Conservation (phyloP, 2,113 vertebrate species). For the Cephalopholis sonnerati region DNA sequence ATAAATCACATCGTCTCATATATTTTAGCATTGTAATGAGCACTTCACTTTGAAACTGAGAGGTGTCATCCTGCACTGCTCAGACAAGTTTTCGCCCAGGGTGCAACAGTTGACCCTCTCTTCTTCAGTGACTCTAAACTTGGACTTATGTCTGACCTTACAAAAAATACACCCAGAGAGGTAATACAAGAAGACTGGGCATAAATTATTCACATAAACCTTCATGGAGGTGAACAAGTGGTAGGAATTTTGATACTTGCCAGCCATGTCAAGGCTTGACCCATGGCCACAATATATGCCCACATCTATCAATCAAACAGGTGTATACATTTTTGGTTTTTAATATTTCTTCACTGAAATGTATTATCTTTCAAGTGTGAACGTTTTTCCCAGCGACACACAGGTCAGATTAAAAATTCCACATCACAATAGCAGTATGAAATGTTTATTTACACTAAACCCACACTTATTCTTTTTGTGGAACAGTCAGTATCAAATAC, state of each 20-base stretch:
- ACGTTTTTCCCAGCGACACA: not conserved
- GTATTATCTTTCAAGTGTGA: not conserved
- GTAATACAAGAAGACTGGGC: constrained; percentile 69
- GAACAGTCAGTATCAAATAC: not conserved
- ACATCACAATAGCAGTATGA: constrained; percentile 25
- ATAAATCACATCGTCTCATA: not conserved
- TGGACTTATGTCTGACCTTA: constrained; percentile 54
- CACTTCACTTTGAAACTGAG: constrained; percentile 52
- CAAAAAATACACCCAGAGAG: constrained; percentile 52
- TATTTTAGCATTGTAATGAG: constrained; percentile 18
- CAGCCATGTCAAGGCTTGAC: constrained; percentile 2
- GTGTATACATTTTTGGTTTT: not conserved
- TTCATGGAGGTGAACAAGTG: constrained; percentile 47
- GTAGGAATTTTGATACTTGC: constrained; percentile 29
- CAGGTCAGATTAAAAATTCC: not conserved
- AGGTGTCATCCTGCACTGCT: constrained; percentile 51
- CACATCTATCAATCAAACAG: not conserved
- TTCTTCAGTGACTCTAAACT: constrained; percentile 69
- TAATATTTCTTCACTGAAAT: not conserved
- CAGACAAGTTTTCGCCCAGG: constrained; percentile 18
- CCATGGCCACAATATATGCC: not conserved
- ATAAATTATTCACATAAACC: constrained; percentile 71
- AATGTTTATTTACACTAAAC: constrained; percentile 72
- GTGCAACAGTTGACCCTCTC: constrained; percentile 52
- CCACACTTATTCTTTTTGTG: not conserved